These are phyloP conservation scores for Campylorhamphus procurvoides DNA, from an alignment of 2,113 vertebrate genomes.

Conservation along the genomic window DNA sequence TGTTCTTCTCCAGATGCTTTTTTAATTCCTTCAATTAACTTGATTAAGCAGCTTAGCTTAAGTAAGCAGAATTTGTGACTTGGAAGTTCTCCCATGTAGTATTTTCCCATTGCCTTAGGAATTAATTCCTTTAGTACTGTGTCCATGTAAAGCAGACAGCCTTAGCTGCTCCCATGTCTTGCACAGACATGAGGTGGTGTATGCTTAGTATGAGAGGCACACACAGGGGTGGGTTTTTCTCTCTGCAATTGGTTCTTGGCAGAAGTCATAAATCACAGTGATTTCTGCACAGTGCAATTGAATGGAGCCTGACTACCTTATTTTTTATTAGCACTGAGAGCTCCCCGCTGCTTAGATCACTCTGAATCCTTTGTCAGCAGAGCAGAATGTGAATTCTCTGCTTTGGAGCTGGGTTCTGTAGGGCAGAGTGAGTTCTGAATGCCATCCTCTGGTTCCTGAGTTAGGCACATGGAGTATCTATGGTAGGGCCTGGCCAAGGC, in stretches of 20 bases:
- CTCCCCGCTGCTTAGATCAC: not conserved
- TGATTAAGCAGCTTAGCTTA: conserved; percentile 58
- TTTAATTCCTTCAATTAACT: conserved; percentile 57
- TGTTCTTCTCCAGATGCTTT: conserved; percentile 13
- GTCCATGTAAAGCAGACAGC: not conserved
- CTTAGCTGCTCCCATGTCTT: not conserved
- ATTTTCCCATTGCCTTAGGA: conserved; percentile 24
- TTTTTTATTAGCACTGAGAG: not conserved
- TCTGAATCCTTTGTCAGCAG: not conserved
- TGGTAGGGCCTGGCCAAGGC: not conserved
- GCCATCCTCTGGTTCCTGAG: too few relatives aligned
- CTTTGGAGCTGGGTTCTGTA: not conserved
- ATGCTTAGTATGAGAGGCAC: not conserved
- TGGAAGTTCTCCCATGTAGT: conserved; percentile 14
- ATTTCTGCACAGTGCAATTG: not conserved
- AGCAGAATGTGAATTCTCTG: not conserved
- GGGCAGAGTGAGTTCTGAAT: not conserved
- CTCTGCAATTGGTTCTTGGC: not conserved
- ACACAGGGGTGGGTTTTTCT: not conserved
- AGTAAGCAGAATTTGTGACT: conserved; percentile 27
- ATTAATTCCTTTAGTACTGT: not conserved
- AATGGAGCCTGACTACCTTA: not conserved
- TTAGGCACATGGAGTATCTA: not conserved
- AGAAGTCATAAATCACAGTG: conserved; percentile 11
- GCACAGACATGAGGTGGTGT: not conserved